These are phyloP conservation scores for Pelagia noctiluca DNA, from an alignment of 30 jellyfish, hydroid and myxozoan species.

Conservation along the genomic window DNA sequence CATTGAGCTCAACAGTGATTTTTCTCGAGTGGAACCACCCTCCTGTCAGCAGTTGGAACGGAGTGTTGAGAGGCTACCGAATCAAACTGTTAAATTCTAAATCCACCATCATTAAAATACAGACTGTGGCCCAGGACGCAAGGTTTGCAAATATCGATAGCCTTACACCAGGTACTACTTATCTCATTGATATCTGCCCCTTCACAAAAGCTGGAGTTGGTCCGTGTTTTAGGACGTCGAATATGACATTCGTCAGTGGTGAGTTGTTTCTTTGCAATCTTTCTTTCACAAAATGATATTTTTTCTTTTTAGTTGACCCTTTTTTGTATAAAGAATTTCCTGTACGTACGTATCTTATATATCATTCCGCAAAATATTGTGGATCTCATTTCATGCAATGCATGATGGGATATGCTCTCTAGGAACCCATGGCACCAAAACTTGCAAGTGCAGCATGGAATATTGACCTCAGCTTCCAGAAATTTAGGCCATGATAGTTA, in stretches of 20 bases:
- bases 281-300: not conserved
- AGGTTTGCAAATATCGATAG: conserved; percentile 22
- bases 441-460: too few species aligned
- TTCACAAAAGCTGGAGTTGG: conserved; percentile 79
- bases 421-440: too few species aligned
- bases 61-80: conserved; percentile 67
- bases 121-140: conserved; percentile 10
- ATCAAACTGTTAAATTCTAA: conserved; percentile 8
- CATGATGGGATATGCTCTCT: too few species aligned
- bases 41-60: conserved; percentile 65
- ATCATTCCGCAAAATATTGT: too few species aligned
- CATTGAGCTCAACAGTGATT: conserved; percentile 43
- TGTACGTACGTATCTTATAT: too few species aligned
- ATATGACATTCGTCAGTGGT: conserved; percentile 67
- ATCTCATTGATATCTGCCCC: conserved; percentile 78
- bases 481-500: too few species aligned
- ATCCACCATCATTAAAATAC: not conserved
- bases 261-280: not conserved
- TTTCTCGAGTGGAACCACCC: conserved; percentile 70
- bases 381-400: too few species aligned
- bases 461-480: too few species aligned
- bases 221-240: conserved; percentile 68
- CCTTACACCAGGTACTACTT: conserved; percentile 62
- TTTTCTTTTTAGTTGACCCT: not conserved
- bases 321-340: not conserved